Percentiles rank a stretch among this genome's conserved stretches.
Evolutionary conservation across 2,888 invertebrate genomes (phyloP).

Genomic region (Clivina fossor): DNA sequence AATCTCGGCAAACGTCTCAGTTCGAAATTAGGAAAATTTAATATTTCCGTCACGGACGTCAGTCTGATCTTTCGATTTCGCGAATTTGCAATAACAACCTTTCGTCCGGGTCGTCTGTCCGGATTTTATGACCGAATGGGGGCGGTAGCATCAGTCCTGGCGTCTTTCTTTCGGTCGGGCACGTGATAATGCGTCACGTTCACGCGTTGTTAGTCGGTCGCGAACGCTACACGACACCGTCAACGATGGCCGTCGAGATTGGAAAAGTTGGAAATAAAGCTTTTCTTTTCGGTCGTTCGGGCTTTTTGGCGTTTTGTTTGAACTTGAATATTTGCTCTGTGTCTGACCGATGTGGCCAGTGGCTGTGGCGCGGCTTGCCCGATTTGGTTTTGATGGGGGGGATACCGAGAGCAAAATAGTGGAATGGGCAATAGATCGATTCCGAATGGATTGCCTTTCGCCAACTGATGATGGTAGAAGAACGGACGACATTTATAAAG

Average conservation of each 20-base stretch:
- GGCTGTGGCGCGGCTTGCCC: slow-evolving; percentile 10
- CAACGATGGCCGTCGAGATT: slow-evolving; percentile 43
- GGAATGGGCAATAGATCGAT: too few relatives aligned
- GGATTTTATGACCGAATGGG: neutral
- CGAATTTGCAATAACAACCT: slow-evolving; percentile 16
- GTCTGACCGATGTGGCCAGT: slow-evolving; percentile 22
- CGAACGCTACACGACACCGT: slow-evolving; percentile 43
- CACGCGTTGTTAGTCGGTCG: slow-evolving; percentile 48
- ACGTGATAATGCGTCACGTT: slow-evolving; percentile 54
- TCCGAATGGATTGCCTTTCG: too few relatives aligned
- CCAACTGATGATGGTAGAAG: too few relatives aligned
- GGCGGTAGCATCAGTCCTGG: slow-evolving; percentile 28
- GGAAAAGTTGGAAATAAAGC: slow-evolving; percentile 48
- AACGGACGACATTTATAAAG: too few relatives aligned
- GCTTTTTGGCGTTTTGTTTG: slow-evolving; percentile 23
- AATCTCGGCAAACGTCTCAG: too few relatives aligned
- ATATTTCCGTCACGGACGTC: slow-evolving; percentile 15
- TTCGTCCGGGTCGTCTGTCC: neutral
- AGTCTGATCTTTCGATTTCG: slow-evolving; percentile 18
- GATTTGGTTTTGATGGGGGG: too few relatives aligned
- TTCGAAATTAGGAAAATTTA: too few relatives aligned
- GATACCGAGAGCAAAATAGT: too few relatives aligned
- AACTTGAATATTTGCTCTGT: slow-evolving; percentile 27
- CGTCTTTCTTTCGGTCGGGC: too few relatives aligned
- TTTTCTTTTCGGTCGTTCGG: neutral